A percentile compares a stretch with the other conserved stretches of the same genome.
These are phyloP conservation scores for Petroica traversi DNA, from an alignment of 2,113 vertebrate genomes.

Conservation along the genomic window DNA sequence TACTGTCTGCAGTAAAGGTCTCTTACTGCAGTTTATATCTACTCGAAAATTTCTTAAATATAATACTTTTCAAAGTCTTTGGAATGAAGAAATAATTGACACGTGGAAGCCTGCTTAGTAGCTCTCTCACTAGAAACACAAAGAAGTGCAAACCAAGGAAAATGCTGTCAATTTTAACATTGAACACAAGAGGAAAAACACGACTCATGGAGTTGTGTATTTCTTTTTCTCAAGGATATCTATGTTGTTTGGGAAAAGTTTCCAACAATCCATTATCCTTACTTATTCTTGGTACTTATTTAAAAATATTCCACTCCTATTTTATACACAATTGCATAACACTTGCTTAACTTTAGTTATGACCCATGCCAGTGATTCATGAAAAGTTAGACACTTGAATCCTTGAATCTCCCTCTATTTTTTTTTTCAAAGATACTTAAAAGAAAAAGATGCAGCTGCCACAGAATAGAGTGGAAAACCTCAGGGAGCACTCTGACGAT, in stretches of 20 bases:
- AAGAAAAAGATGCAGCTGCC: neutral
- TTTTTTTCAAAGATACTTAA: neutral
- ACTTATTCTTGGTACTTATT: neutral
- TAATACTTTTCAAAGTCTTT: neutral
- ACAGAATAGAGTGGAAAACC: neutral
- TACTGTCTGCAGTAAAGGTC: neutral
- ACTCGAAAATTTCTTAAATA: neutral
- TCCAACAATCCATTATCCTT: neutral
- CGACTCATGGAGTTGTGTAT: neutral
- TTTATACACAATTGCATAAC: neutral
- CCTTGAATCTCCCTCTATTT: neutral
- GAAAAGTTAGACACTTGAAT: neutral
- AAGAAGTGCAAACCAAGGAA: neutral
- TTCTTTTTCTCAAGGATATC: neutral
- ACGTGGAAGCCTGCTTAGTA: neutral
- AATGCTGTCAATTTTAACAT: neutral
- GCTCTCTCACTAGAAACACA: neutral
- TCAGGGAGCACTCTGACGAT: neutral
- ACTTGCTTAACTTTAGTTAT: neutral
- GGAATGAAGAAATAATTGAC: neutral
- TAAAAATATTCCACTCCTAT: neutral
- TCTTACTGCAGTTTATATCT: neutral
- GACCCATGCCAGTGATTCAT: neutral
- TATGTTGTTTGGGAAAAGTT: neutral
- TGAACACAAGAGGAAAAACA: neutral